Base-by-base conservation (phyloP, 2,888 invertebrate species). In the Isoperla grammatica region DNA sequence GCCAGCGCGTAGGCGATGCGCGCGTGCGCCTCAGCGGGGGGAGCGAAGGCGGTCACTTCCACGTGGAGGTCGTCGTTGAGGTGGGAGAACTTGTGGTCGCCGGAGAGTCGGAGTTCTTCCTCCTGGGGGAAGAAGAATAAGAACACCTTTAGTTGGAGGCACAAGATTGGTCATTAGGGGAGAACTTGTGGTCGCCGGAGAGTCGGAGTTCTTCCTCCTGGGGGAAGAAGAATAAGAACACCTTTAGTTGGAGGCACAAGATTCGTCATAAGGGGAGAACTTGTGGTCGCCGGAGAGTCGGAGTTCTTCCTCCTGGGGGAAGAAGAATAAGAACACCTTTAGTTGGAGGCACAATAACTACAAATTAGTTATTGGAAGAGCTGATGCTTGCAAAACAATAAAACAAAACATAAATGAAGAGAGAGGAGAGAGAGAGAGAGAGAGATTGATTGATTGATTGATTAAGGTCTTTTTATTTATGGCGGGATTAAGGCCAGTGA, bases 61-160 rank as follows among this genome's bases (percentile, higher is more conserved):
- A 95, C 90, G 77, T 95, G 95, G 22, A 95, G 81, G 71, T 95
- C 94, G 69, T 95, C 93, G 68, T 88, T 87, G 48, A 95, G 80
- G 74, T 95, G 95, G 20, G 90, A 86, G 76, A 93, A 95, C 75
- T 94, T 93, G 12, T 90, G 90, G 73, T 95, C 95, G 1, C 90
- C 89, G 61, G 90, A 89, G 45, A 87, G 84, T 19, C 94, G 81
- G 15, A 93, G 78, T 72, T 95, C 94, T 75, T 95, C 93, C 74
- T 95, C 95, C 92, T 91, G 72, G 1, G 22, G 22, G 15, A 69
- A 66, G 59, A 66, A 66, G 35, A 57, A 42, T 56, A 56, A 62
- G 72, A 90, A 91, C 17, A 92, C 92, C 67, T 91, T 90, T 68
- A 95, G 90, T 76, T 94, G 90, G 1, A 95, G 89, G 76, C 95